These are phyloP conservation scores for Anas platyrhynchos DNA, from an alignment of 2,113 vertebrate genomes.

Conservation along the genomic window DNA sequence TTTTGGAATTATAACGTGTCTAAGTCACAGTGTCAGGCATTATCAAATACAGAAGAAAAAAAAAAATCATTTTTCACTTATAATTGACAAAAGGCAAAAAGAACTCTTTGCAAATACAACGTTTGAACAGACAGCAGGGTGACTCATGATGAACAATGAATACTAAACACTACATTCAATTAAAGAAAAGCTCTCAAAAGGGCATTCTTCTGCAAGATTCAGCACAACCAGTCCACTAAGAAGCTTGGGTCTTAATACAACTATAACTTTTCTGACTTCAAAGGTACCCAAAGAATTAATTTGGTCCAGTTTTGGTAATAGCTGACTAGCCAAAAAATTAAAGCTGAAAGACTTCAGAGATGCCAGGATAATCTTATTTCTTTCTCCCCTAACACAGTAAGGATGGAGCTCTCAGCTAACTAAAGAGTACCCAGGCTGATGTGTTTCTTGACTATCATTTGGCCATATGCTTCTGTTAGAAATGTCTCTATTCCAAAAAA, in stretches of 20 bases:
- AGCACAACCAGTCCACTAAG: not conserved
- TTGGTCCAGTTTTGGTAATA: not conserved
- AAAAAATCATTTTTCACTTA: not conserved
- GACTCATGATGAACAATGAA: not conserved
- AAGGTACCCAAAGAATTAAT: not conserved
- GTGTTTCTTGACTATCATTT: not conserved
- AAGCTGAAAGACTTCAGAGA: not conserved
- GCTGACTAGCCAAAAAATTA: not conserved
- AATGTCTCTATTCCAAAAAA: not conserved
- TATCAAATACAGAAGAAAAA: not conserved
- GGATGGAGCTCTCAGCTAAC: not conserved
- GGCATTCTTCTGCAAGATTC: not conserved
- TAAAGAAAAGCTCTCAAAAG: not conserved
- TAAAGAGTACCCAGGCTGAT: not conserved
- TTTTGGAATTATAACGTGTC: conserved; percentile 19
- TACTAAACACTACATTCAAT: not conserved
- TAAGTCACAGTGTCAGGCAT: conserved; percentile 7
- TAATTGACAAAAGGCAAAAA: not conserved
- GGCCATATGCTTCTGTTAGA: not conserved
- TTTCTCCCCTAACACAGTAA: not conserved
- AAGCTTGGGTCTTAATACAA: not conserved
- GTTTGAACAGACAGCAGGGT: not conserved
- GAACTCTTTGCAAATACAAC: not conserved
- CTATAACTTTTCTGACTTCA: not conserved
- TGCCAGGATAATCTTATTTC: not conserved